A percentile compares a stretch with the other conserved stretches of the same genome.
Evolutionary conservation across 1,140 invertebrate genomes (phyloP).

Genomic region (Papilio xuthus): DNA sequence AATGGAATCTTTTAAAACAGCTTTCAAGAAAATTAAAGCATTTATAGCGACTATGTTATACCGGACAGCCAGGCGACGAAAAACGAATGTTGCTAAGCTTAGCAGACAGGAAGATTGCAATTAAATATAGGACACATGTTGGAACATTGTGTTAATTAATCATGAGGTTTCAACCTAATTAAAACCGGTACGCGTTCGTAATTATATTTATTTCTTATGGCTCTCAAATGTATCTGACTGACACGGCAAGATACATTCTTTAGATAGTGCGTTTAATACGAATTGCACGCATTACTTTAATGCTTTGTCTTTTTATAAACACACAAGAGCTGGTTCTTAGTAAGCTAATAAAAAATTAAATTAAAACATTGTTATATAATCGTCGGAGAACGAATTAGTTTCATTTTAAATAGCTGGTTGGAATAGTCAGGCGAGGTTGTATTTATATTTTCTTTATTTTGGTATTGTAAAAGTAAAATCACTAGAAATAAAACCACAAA

Average conservation of each 20-base stretch:
- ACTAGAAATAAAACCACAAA: neutral
- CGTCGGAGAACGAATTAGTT: neutral
- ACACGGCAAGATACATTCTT: constrained; percentile 39
- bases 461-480: neutral
- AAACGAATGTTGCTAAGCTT: constrained; percentile 26
- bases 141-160: constrained; percentile 14
- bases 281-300: constrained; percentile 21
- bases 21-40: constrained; percentile 80
- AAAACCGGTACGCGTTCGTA: constrained; percentile 20
- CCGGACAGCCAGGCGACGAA: constrained; percentile 40
- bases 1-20: constrained; percentile 77
- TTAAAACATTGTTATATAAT: constrained; percentile 14
- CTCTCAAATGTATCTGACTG: constrained; percentile 11
- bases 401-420: neutral
- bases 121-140: constrained; percentile 21
- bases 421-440: neutral
- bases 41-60: constrained; percentile 68
- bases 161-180: constrained; percentile 20
- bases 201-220: constrained; percentile 24
- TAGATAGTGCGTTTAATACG: constrained; percentile 28
- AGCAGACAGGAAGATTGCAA: neutral
- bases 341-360: constrained; percentile 13
- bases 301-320: constrained; percentile 12
- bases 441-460: neutral
- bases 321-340: constrained; percentile 3